phyloP scores from a whole-genome alignment of 2,888 invertebrate species.

The Odontomyia ornata region DNA sequence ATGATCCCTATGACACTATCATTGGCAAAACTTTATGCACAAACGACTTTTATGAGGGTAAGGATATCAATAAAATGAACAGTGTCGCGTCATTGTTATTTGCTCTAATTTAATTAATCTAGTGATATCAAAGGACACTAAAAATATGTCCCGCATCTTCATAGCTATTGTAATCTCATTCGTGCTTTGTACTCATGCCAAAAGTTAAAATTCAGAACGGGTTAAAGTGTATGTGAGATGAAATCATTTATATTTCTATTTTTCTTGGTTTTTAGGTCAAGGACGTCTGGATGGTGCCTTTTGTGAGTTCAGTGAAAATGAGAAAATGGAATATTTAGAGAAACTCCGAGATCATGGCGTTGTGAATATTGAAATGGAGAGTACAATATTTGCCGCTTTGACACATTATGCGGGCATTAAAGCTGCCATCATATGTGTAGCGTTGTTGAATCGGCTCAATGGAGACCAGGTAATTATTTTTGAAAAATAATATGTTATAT shows the following conservation, averaged over 20 bases:
- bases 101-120: slow-evolving; percentile 28
- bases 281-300: slow-evolving; percentile 96
- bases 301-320: slow-evolving; percentile 90
- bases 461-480: slow-evolving; percentile 88
- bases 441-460: slow-evolving; percentile 88
- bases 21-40: slow-evolving; percentile 96
- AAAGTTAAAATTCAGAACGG: neutral
- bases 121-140: neutral
- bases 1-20: slow-evolving; percentile 87
- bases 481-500: no score
- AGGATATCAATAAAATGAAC: slow-evolving; percentile 37
- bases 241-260: slow-evolving; percentile 17
- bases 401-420: slow-evolving; percentile 93
- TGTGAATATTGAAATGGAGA: slow-evolving; percentile 98
- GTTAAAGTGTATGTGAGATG: slow-evolving; percentile 4
- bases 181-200: neutral
- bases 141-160: neutral
- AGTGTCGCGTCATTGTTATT: neutral
- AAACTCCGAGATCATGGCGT: slow-evolving; percentile 81
- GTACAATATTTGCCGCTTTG: slow-evolving; percentile 90
- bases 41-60: slow-evolving; percentile 97
- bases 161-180: neutral
- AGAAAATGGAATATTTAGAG: slow-evolving; percentile 88
- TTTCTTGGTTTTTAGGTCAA: slow-evolving; percentile 73
- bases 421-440: slow-evolving; percentile 94